phyloP scores from a whole-genome alignment of 2,113 vertebrate species.

The Anser cygnoides region DNA sequence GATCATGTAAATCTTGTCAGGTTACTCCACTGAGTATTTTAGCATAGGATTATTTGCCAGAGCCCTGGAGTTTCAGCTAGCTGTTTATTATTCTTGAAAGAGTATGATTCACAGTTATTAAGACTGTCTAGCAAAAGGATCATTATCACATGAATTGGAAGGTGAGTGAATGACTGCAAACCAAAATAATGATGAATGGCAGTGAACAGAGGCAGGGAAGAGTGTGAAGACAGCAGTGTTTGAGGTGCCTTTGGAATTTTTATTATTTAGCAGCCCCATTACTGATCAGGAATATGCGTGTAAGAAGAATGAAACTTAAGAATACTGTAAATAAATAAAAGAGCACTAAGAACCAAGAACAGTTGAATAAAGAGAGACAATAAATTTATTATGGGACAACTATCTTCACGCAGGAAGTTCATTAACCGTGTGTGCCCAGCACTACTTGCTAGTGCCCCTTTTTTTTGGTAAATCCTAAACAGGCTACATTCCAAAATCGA shows the following conservation, averaged over 20 bases:
- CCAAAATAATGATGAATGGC: neutral
- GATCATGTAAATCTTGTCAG: neutral
- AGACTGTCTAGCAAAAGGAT: neutral
- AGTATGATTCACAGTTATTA: neutral
- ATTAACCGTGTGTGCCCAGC: neutral
- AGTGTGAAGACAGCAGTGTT: neutral
- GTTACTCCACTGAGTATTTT: neutral
- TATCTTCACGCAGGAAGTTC: neutral
- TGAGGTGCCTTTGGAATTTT: neutral
- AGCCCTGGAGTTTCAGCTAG: neutral
- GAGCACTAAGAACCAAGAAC: neutral
- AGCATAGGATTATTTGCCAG: neutral
- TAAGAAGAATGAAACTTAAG: neutral
- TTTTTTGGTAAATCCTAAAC: neutral
- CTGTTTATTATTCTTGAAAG: neutral
- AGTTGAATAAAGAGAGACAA: neutral
- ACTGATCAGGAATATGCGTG: rapidly evolving
- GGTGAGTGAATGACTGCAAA: neutral
- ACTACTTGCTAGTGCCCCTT: neutral
- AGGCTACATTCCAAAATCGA: neutral
- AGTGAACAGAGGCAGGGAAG: neutral
- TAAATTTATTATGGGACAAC: neutral
- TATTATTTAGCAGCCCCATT: neutral
- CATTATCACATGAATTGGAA: neutral
- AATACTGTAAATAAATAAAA: neutral